Conservation (phyloP, 1,140 invertebrate species). For the Hesperophylax magnus region DNA sequence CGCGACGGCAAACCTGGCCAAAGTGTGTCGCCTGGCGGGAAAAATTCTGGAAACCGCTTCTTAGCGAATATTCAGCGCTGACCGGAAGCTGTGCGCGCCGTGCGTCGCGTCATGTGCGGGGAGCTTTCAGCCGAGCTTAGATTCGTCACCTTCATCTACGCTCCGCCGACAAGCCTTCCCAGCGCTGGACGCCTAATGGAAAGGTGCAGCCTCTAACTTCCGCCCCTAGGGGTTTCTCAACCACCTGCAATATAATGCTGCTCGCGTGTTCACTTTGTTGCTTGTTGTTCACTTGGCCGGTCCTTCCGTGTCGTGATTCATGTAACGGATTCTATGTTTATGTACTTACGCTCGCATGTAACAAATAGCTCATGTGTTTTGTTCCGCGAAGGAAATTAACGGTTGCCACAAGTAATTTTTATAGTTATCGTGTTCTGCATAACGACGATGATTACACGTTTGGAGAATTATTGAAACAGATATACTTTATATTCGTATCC, state of each 20-base stretch:
- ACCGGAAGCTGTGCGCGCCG: conserved; percentile 4
- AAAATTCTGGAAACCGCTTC: conserved; percentile 29
- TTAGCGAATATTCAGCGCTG: conserved; percentile 1
- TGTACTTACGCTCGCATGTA: conserved; percentile 12
- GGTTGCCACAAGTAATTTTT: conserved; percentile 38
- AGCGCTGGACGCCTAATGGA: not conserved
- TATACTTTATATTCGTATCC: conserved; percentile 4
- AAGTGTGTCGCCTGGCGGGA: conserved; percentile 33
- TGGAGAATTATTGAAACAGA: conserved; percentile 20
- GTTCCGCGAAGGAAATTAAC: conserved; percentile 35
- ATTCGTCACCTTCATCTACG: not conserved
- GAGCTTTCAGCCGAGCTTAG: conserved; percentile 9
- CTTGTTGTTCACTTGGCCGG: not conserved
- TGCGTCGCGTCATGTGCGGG: conserved; percentile 31
- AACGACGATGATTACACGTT: conserved; percentile 23
- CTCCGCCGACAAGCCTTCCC: not conserved
- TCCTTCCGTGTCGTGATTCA: conserved; percentile 13
- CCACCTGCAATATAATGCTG: too few species aligned
- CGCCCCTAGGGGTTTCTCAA: too few species aligned
- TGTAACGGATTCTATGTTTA: conserved; percentile 20
- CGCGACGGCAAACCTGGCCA: conserved; percentile 8
- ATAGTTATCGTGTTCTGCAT: conserved; percentile 36
- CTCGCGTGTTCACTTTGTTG: not conserved
- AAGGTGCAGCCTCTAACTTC: too few species aligned
- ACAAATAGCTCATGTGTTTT: conserved; percentile 27